Base-by-base conservation (phyloP, 2,113 vertebrate species). In the Eleginops maclovinus region DNA sequence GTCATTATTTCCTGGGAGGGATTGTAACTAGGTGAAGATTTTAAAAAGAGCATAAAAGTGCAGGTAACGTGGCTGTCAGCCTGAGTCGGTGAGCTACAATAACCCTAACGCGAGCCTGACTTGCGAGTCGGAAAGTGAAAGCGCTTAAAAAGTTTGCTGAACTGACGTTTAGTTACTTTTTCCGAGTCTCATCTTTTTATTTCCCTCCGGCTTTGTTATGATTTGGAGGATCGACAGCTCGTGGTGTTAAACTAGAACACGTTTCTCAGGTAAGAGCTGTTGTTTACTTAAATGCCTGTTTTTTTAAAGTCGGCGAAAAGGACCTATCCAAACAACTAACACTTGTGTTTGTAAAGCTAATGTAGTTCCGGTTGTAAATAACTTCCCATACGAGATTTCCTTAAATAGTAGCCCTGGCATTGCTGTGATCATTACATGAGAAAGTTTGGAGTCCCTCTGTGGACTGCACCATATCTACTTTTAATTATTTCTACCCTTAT, bases 221-320 rank as follows among this genome's bases (percentile, higher is more conserved):
- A 69, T 4, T 4, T 0, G 26, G 44, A 63, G 67, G 63, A 79
- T 4, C 22, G n/a, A 3, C 40, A 4, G 4, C 11, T 60, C 7
- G n/a, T 10, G 14, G 4, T 16, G 19, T 1, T 53, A 12, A 44
- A 44, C 16, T 17, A 67, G n/a, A 79, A 15, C 41, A 26, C 49
- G 26, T 50, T 68, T 67, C 55, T 56, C 87, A 88, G 89, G 91
- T 92, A 83, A 89, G 82, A 74, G 0, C 3, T 36, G 3, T 36
- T 21, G 17, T n/a, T 76, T 17, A 0, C 19, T 59, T 78, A 2
- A 1, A 7, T 44, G 62, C 15, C 22, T 19, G 1, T 46, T 54
- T 28, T 11, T 9, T 12, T 36, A 4, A 19, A 53, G 43, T 56
- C 53, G 26, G 16, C 17, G 26, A 68, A 22, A 54, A 0, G 2